Evolutionary conservation across 2,888 invertebrate genomes (phyloP).

Genomic region (Exocentrus adspersus): DNA sequence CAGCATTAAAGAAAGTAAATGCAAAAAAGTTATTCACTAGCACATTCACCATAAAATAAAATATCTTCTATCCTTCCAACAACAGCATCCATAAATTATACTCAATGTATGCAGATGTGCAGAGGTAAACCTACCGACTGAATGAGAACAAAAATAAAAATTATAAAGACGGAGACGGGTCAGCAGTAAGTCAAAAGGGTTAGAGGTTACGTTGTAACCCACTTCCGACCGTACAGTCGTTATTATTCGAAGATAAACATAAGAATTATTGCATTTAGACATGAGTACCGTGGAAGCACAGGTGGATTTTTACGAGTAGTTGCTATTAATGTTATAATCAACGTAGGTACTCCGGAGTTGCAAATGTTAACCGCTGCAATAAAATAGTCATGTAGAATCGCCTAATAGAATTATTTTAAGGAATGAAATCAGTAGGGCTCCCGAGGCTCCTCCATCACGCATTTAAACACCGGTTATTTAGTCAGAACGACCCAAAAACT

Average conservation of each 20-base stretch:
- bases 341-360: background rate
- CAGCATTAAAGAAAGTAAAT: conserved; percentile 2
- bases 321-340: conserved; percentile 6
- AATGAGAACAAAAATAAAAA: conserved; percentile 14
- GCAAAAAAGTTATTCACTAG: conserved; percentile 13
- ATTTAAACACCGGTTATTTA: too few species aligned
- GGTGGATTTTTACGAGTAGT: conserved; percentile 20
- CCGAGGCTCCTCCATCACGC: too few species aligned
- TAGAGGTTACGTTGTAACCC: conserved; percentile 15
- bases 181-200: conserved; percentile 20
- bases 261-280: conserved; percentile 15
- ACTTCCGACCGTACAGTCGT: conserved; percentile 23
- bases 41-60: conserved; percentile 11
- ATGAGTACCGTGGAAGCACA: conserved; percentile 7
- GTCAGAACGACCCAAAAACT: too few species aligned
- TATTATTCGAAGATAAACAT: conserved; percentile 19
- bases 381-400: background rate
- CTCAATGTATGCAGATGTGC: conserved; percentile 8
- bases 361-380: conserved; percentile 6
- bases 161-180: conserved; percentile 23
- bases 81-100: conserved; percentile 16
- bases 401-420: too few species aligned
- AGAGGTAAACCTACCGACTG: conserved; percentile 7
- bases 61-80: conserved; percentile 19
- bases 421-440: too few species aligned